Conservation (phyloP, 2,797 vertebrate species). For the Bradypus variegatus region DNA sequence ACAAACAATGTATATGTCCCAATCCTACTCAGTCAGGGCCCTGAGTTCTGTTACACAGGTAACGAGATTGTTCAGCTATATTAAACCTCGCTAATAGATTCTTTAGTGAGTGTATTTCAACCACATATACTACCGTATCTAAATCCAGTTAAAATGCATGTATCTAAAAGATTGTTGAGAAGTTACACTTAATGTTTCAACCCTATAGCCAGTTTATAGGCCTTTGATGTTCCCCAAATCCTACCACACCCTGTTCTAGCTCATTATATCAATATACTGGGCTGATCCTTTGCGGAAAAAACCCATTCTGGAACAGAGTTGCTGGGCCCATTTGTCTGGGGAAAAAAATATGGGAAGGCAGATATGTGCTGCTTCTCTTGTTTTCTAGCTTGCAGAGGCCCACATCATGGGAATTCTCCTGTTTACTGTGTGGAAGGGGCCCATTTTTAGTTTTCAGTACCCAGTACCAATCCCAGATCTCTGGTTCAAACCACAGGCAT, state of each 20-base stretch:
- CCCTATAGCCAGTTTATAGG: background rate
- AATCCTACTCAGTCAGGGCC: background rate
- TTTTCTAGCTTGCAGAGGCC: background rate
- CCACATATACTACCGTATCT: background rate
- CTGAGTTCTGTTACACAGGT: background rate
- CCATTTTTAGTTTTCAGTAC: background rate
- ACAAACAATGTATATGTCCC: background rate
- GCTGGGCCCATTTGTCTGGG: background rate
- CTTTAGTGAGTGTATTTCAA: background rate
- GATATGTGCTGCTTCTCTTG: no score
- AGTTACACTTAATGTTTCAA: background rate
- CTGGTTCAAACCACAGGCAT: background rate
- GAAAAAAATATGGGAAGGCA: background rate
- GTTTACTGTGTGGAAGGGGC: background rate
- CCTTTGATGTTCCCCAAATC: background rate
- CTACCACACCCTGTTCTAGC: background rate
- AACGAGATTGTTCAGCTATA: background rate
- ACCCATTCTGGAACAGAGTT: background rate
- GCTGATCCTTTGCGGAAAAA: background rate
- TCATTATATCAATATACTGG: background rate
- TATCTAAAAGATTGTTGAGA: background rate
- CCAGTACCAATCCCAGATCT: conserved; percentile 1
- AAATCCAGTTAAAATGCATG: background rate
- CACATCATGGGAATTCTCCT: background rate
- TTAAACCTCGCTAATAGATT: background rate